phyloP scores from a whole-genome alignment of 2,113 vertebrate genomes.

The Gasterosteus nipponicus region DNA sequence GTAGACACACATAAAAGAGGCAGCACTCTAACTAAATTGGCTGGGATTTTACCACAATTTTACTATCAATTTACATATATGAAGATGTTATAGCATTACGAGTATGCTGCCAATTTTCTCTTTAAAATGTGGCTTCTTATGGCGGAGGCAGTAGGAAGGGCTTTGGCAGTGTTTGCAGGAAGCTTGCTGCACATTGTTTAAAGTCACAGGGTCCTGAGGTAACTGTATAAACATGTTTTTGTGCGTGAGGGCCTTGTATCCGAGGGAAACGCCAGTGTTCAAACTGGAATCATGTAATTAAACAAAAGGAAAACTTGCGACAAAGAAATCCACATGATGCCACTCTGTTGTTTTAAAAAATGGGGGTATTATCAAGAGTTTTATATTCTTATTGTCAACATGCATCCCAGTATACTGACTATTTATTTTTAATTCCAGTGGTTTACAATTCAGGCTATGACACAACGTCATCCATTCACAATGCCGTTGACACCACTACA shows the following conservation, averaged over 20 bases:
- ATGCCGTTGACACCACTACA: background rate
- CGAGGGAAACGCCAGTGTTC: background rate
- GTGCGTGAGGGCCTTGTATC: conserved; percentile 7
- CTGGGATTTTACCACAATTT: background rate
- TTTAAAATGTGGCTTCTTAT: background rate
- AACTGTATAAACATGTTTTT: conserved; percentile 60
- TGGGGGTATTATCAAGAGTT: background rate
- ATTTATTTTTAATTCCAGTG: background rate
- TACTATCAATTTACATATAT: background rate
- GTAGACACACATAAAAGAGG: background rate
- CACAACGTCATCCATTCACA: background rate
- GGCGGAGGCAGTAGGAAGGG: conserved; percentile 31
- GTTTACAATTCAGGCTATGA: background rate
- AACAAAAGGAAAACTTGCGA: background rate
- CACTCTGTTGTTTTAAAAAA: background rate
- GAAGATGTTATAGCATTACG: background rate
- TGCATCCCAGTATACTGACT: background rate
- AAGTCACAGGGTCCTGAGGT: conserved; percentile 43
- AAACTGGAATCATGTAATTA: background rate
- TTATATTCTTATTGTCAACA: background rate
- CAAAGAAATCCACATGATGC: background rate
- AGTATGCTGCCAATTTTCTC: too few relatives aligned
- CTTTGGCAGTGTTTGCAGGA: conserved; percentile 50
- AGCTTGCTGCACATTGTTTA: conserved; percentile 64
- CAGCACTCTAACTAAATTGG: background rate